Evolutionary conservation across 30 jellyfish, hydroid and myxozoan species (phyloP).

Genomic region (Chrysaora quinquecirrha): DNA sequence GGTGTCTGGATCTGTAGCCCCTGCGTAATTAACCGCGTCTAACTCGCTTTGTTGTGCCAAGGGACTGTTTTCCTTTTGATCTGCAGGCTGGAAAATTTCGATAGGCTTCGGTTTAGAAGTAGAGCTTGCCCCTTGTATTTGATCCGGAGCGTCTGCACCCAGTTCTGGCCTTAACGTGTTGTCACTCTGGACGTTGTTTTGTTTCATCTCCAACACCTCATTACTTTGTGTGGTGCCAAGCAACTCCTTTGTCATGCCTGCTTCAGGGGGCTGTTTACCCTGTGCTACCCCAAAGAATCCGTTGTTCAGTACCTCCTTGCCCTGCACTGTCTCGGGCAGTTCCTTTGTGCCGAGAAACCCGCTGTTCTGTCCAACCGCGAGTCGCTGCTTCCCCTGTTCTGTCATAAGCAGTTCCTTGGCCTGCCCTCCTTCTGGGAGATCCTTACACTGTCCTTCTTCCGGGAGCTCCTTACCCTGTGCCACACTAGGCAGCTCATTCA

Average conservation of each 20-base stretch:
- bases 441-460: background rate
- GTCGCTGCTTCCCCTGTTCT: too few species aligned
- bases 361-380: too few species aligned
- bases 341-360: too few species aligned
- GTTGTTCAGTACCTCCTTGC: background rate
- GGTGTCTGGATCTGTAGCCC: conserved; percentile 32
- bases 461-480: conserved; percentile 5
- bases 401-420: background rate
- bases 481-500: conserved; percentile 4
- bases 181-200: background rate
- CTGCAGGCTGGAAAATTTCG: background rate
- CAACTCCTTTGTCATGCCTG: too few species aligned
- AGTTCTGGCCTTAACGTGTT: too few species aligned
- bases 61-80: background rate
- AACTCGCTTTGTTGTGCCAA: background rate
- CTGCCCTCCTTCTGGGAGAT: background rate
- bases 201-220: too few species aligned
- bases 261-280: background rate
- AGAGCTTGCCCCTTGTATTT: too few species aligned
- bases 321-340: background rate
- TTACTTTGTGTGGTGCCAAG: too few species aligned
- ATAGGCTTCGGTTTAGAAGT: background rate
- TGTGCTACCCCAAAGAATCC: background rate
- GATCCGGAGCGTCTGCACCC: too few species aligned
- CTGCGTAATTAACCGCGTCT: conserved; percentile 48